Base-by-base conservation (phyloP, 2,888 invertebrate genomes). In the Charanyca ferruginea region DNA sequence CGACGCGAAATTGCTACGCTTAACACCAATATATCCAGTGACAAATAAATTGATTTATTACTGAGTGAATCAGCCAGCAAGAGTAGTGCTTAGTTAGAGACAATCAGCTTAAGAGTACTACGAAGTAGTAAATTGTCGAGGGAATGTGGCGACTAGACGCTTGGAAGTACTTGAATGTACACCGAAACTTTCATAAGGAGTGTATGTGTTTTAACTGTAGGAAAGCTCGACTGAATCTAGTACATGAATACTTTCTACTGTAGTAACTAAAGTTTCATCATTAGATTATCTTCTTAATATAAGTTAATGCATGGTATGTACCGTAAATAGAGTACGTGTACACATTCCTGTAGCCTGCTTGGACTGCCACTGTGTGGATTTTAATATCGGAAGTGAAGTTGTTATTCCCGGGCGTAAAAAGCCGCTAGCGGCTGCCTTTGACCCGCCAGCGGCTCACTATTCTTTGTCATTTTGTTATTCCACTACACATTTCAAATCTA, bases 1-100 rank as follows among this genome's bases (percentile, higher is more conserved):
- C 52, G 66, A 78, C 45, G 49, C 68, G 68, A 74, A 79, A 79
- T 54, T 66, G 57, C 79, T 51, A 23, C 75, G 65, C 45, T 76
- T 79, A 73, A 63, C 66, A 64, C 52, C 42, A 67, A 70, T 73
- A 79, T 62, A 66, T 68, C 51, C 51, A 55, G 70, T 32, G 61
- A 71, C 71, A 57, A 58, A 70, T 80, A 79, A 76, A 79, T 71
- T 82, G 66, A 73, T 82, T 79, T 73, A 80, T 72, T 67, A 57
- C 79, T 28, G 66, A 64, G 49, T 75, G 72, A 78, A 74, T 79
- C 75, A 79, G 48, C 68, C 42, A 25, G 53, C 53, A 60, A 53
- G 45, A 48, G 42, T 53, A 47, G 57, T 45, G 49, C 60, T 75
- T 64, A 57, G 68, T 54, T 58, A 59, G 47, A 72, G 62, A 72